Evolutionary conservation across 1,140 invertebrate species (phyloP), one percentile per base, ranked within the genome.

Genomic region (Lanistes nyassanus): DNA sequence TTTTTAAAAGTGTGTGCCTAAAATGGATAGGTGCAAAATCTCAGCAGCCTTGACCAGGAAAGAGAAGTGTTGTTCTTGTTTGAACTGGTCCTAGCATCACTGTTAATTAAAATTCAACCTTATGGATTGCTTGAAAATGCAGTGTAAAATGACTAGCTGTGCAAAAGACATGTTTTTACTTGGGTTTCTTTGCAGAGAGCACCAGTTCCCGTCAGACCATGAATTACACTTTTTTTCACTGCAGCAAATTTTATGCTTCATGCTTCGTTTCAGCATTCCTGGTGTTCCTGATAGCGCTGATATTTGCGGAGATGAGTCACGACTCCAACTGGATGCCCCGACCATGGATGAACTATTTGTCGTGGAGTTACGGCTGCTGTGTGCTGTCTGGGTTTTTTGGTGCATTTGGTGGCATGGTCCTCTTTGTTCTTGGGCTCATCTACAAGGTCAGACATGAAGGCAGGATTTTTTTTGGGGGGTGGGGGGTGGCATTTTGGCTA

Each of bases 341-440:
- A 86, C 97, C 97, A 2, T 96, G 96, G 84, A 97, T 94, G 88
- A 99, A 99, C 90, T 96, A 98, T 80, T 88, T 99, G 1, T 97
- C 96, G 4, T 99, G 97, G 96, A 96, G 95, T 0, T 99, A 95
- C 87, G 96, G 93, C 58, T 92, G 98, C 84, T 95, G 95, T 65
- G 94, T 97, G n/a, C 91, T 97, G 42, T 93, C 96, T 5, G 94
- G 95, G 80, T 92, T 98, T 71, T 93, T 97, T 81, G 75, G 82
- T 16, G 83, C 84, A 19, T 86, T 87, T 69, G 82, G 83, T 16
- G 86, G 86, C 3, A 84, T 88, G 64, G 81, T 78, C 31, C 39
- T 85, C 2, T 85, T 86, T 55, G 77, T 86, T n/a, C 80, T 81
- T 62, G 80, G 78, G 13, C 81, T 84, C n/a, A 78, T 84, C 60